phyloP scores from a whole-genome alignment of 2,113 vertebrate species.

The Ginglymostoma cirratum region DNA sequence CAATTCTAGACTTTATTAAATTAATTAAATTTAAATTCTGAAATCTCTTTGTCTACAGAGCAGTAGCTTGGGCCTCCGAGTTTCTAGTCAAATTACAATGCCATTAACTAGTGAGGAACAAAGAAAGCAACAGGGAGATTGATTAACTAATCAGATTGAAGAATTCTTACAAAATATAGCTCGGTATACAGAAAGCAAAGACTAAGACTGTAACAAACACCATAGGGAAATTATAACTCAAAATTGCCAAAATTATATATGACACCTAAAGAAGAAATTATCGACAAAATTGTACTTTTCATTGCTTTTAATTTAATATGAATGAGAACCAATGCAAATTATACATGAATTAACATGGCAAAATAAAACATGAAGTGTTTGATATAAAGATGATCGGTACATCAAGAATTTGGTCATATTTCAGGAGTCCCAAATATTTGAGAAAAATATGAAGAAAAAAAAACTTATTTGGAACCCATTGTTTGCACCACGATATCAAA shows the following conservation, averaged over 20 bases:
- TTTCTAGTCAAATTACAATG: too few species aligned
- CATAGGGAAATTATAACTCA: neutral
- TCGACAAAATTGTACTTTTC: neutral
- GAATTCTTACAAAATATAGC: neutral
- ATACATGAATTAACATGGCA: neutral
- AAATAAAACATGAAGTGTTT: neutral
- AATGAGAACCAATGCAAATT: neutral
- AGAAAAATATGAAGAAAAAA: too few species aligned
- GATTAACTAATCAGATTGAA: neutral
- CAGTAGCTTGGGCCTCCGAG: too few species aligned
- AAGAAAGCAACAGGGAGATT: neutral
- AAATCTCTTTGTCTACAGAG: too few species aligned
- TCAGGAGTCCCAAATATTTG: too few species aligned
- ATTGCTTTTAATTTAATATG: neutral
- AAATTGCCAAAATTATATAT: neutral
- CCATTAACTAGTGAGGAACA: neutral
- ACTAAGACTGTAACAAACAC: neutral
- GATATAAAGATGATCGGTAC: too few species aligned
- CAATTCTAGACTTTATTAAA: too few species aligned
- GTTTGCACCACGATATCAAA: too few species aligned
- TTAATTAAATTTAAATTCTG: too few species aligned
- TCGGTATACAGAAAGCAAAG: neutral
- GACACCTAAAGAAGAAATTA: neutral
- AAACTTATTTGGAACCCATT: too few species aligned
- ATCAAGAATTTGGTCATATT: too few species aligned